Base-by-base conservation (phyloP, 1,140 invertebrate species). In the Euura lappo region DNA sequence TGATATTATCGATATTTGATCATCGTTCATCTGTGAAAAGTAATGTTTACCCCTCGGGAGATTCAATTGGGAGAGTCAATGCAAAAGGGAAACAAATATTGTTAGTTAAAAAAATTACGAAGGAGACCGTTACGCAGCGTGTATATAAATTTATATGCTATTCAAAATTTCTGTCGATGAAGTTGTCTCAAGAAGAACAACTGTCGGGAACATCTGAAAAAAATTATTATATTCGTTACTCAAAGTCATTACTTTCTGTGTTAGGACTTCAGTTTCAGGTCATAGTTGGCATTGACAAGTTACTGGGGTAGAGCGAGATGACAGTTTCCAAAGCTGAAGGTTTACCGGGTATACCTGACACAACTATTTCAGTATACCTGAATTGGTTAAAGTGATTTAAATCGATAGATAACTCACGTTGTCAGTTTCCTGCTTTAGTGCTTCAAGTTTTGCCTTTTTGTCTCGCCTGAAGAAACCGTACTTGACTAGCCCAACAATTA, bases 391-490 rank as follows among this genome's bases (percentile, higher is more conserved):
- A 60, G 13, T 60, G 51, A 60, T 60, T 60, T 60, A 3, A 6
- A 60, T 11, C 51, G 3, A 60, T n/a, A 8, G 51, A 3, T 11
- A 60, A 60, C 51, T 60, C 13, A 60, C 51, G 13, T 60, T n/a
- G 51, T 8, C 13, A 11, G 10, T 8, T 69, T 44, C 76, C 74
- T 7, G 77, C 75, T 79, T 85, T 10, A 87, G 74, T 4, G 77
- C 79, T 68, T 84, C 73, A 7, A 87, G 76, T 51, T 87, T 79
- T 65, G 82, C 73, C 69, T 77, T 85, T 65, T 79, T 83, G 69
- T 82, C 84, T 71, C 86, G 75, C 45, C 83, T 76, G 65, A 87
- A 88, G 71, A 88, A 88, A 44, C 87, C 87, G 44, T 87, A 74
- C 78, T 86, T 86, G 51, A 85, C 71, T 3, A 88, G 75, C 67